These are phyloP conservation scores for Dysmachus trigonus DNA, from an alignment of 2,888 invertebrate genomes.

Conservation along the genomic window DNA sequence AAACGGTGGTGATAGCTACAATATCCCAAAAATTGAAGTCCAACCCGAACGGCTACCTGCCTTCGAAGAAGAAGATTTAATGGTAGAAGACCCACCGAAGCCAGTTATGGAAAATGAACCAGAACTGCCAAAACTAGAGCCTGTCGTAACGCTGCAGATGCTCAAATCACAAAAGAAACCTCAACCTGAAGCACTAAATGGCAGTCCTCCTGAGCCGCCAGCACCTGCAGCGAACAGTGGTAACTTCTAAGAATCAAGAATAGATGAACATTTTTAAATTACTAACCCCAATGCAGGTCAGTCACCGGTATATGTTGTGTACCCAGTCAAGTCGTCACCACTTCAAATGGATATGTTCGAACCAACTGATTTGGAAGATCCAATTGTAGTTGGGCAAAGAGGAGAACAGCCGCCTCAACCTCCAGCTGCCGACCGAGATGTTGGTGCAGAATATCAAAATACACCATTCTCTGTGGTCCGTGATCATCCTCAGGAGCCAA, in stretches of 20 bases:
- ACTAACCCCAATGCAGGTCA: slow-evolving; percentile 20
- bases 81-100: slow-evolving; percentile 66
- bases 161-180: slow-evolving; percentile 68
- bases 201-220: background rate
- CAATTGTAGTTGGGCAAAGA: slow-evolving; percentile 67
- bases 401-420: slow-evolving; percentile 66
- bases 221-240: background rate
- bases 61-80: slow-evolving; percentile 60
- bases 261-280: background rate
- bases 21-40: background rate
- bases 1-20: background rate
- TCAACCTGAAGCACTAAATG: slow-evolving; percentile 52
- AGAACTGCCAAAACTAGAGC: slow-evolving; percentile 62
- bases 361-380: slow-evolving; percentile 59
- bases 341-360: slow-evolving; percentile 65
- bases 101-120: slow-evolving; percentile 58
- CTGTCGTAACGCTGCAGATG: slow-evolving; percentile 75
- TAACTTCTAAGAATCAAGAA: background rate
- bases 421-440: slow-evolving; percentile 58
- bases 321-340: slow-evolving; percentile 68
- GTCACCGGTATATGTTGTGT: slow-evolving; percentile 68
- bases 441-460: slow-evolving; percentile 61
- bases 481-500: slow-evolving; percentile 65
- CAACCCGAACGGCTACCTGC: slow-evolving; percentile 54
- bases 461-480: slow-evolving; percentile 63